phyloP scores from a whole-genome alignment of 2,797 vertebrate genomes.

The Ceryle rudis region DNA sequence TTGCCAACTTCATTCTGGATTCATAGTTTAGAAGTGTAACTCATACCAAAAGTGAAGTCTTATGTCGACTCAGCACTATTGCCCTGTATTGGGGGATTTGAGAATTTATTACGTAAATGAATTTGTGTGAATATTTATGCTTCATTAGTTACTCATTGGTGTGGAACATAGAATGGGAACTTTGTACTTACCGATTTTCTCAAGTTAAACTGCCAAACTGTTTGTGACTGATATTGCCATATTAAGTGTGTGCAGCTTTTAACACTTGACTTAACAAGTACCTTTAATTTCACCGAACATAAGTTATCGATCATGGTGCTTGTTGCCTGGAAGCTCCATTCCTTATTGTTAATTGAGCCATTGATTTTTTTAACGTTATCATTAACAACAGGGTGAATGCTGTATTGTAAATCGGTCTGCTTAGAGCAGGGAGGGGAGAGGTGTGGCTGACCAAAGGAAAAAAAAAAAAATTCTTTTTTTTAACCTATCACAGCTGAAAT shows the following conservation, averaged over 20 bases:
- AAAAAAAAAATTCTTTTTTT: background rate
- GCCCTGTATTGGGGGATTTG: slow-evolving; percentile 3
- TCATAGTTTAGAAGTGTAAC: background rate
- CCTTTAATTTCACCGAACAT: slow-evolving; percentile 82
- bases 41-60: slow-evolving; percentile 26
- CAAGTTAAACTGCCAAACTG: slow-evolving; percentile 62
- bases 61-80: slow-evolving; percentile 1
- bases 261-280: slow-evolving; percentile 81
- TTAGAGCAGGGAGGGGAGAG: background rate
- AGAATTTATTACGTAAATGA: slow-evolving; percentile 67
- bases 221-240: slow-evolving; percentile 65
- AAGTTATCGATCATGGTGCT: slow-evolving; percentile 79
- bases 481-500: background rate
- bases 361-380: slow-evolving; percentile 78
- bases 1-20: slow-evolving; percentile 9
- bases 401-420: slow-evolving; percentile 13
- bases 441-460: background rate
- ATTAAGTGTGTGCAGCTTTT: slow-evolving; percentile 74
- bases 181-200: slow-evolving; percentile 66
- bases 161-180: slow-evolving; percentile 70
- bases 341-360: slow-evolving; percentile 81
- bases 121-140: slow-evolving; percentile 57
- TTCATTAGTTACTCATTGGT: slow-evolving; percentile 66
- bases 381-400: slow-evolving; percentile 63
- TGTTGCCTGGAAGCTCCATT: slow-evolving; percentile 78